A percentile compares a stretch with the other conserved stretches of the same genome.
Conservation (phyloP, 2,888 invertebrate genomes). For the Tyria jacobaeae region DNA sequence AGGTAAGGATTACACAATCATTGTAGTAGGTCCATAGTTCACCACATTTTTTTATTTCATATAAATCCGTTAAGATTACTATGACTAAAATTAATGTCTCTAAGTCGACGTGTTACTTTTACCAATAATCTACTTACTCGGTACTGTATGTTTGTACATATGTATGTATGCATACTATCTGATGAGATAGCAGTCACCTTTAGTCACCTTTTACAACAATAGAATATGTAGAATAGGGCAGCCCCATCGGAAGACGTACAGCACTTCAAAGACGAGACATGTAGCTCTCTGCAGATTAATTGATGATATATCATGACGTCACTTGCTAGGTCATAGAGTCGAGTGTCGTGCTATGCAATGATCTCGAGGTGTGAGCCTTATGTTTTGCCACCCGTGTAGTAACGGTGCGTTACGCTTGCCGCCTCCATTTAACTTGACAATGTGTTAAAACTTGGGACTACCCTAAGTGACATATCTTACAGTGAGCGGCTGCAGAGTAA, state of each 20-base stretch:
- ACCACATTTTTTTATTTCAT: no score
- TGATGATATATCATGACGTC: constrained; percentile 19
- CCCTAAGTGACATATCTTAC: constrained; percentile 17
- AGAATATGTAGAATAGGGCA: no score
- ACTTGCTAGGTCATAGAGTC: constrained; percentile 41
- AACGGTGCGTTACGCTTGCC: constrained; percentile 77
- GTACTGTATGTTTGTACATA: no score
- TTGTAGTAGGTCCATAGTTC: not conserved
- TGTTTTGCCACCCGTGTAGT: constrained; percentile 75
- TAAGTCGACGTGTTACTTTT: no score
- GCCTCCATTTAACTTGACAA: constrained; percentile 45
- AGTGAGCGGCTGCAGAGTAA: constrained; percentile 3
- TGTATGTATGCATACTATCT: no score
- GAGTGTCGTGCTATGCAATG: constrained; percentile 48
- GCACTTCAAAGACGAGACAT: constrained; percentile 1
- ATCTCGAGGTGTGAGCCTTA: constrained; percentile 62
- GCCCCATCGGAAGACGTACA: no score
- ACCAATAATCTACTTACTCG: no score
- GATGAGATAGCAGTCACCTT: no score
- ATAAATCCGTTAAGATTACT: no score
- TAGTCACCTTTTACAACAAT: not conserved
- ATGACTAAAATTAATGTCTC: no score
- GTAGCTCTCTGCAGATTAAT: not conserved
- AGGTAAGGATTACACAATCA: not conserved
- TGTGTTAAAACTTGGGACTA: constrained; percentile 40